phyloP scores from a whole-genome alignment of 2,888 invertebrate species.

The Anoncus sp. region DNA sequence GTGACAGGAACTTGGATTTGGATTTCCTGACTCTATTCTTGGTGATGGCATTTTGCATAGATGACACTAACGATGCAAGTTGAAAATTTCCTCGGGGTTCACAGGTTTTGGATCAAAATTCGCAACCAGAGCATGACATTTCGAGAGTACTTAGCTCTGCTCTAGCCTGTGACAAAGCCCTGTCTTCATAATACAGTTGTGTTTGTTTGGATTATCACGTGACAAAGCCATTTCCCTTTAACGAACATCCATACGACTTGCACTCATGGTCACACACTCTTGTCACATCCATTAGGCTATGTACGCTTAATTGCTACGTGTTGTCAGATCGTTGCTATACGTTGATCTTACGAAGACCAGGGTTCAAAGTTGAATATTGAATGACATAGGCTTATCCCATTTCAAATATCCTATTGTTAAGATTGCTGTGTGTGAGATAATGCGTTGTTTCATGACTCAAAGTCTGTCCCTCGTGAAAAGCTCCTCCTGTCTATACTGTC shows the following conservation, averaged over 20 bases:
- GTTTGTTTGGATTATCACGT: constrained; percentile 22
- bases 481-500: constrained; percentile 11
- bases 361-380: constrained; percentile 33
- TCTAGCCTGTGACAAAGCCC: constrained; percentile 5
- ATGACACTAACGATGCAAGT: constrained; percentile 10
- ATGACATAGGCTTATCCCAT: constrained; percentile 34
- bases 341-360: neutral
- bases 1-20: no score
- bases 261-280: constrained; percentile 1
- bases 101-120: constrained; percentile 20
- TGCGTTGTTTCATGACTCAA: constrained; percentile 38
- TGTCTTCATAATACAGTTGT: constrained; percentile 12
- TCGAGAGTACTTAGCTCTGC: neutral
- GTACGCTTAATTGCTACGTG: no score
- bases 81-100: constrained; percentile 23
- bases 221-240: constrained; percentile 15
- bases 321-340: neutral
- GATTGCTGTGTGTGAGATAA: constrained; percentile 37
- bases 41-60: constrained; percentile 24
- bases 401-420: constrained; percentile 32
- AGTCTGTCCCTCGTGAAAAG: no score
- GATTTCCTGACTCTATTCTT: no score
- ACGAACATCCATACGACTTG: constrained; percentile 21
- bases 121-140: constrained; percentile 9
- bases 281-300: neutral